A percentile compares a stretch with the other conserved stretches of the same genome.
Conservation (phyloP, 2,113 vertebrate species). For the Ciconia stormi region DNA sequence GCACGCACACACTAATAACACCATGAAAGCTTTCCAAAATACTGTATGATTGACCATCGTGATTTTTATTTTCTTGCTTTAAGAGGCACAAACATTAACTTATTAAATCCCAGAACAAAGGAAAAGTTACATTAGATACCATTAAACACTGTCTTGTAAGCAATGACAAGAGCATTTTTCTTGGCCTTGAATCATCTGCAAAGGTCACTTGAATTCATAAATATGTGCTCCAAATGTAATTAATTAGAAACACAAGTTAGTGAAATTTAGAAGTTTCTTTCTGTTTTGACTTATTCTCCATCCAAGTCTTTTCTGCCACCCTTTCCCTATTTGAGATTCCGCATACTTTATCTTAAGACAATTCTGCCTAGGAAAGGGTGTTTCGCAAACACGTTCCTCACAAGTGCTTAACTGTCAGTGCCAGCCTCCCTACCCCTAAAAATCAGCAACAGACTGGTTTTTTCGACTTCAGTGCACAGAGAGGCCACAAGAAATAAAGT, state of each 20-base stretch:
- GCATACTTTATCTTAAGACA: slow-evolving; percentile 33
- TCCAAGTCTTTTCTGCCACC: slow-evolving; percentile 45
- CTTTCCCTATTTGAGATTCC: slow-evolving; percentile 52
- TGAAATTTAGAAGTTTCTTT: slow-evolving; percentile 37
- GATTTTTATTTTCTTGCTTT: not conserved
- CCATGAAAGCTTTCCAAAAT: not conserved
- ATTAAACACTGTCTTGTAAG: slow-evolving; percentile 1
- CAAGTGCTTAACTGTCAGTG: not conserved
- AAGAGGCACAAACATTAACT: slow-evolving; percentile 28
- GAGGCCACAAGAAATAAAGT: not conserved
- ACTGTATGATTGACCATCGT: not conserved
- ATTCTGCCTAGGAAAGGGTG: slow-evolving; percentile 10
- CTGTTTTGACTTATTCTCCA: slow-evolving; percentile 57
- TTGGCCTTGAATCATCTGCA: slow-evolving; percentile 49
- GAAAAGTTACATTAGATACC: not conserved
- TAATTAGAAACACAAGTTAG: slow-evolving; percentile 71
- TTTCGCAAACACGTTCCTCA: slow-evolving; percentile 12
- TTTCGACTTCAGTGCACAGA: not conserved
- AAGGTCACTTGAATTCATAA: slow-evolving; percentile 67
- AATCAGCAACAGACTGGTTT: not conserved
- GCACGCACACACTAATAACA: not conserved
- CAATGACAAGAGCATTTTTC: slow-evolving; percentile 9
- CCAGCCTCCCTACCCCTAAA: slow-evolving; percentile 20
- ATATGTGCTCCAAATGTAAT: slow-evolving; percentile 56
- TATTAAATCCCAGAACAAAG: not conserved